Conservation (phyloP, 2,797 vertebrate genomes). For the Valencia hispanica region DNA sequence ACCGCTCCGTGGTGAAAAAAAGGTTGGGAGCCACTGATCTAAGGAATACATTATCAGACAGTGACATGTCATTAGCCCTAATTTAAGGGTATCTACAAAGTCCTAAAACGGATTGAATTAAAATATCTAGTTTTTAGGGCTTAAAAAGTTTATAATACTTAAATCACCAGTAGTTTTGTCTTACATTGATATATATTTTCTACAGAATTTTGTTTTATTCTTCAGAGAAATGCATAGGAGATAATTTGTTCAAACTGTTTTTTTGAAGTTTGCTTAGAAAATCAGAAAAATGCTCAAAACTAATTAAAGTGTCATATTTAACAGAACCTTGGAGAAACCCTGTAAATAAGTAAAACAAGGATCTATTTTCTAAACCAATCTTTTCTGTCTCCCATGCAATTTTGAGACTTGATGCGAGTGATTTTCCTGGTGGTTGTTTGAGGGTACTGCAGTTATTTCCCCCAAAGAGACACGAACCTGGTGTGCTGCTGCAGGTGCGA, state of each 20-base stretch:
- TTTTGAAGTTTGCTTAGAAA: too few relatives aligned
- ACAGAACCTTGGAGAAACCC: not conserved
- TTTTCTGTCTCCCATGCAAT: not conserved
- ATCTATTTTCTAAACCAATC: not conserved
- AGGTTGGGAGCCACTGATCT: too few relatives aligned
- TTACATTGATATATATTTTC: too few relatives aligned
- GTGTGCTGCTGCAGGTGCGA: constrained; percentile 99
- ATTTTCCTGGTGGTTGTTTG: not conserved
- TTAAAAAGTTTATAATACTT: not conserved
- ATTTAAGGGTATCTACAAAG: not conserved
- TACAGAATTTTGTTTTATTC: too few relatives aligned
- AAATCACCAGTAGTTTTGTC: too few relatives aligned
- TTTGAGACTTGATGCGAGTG: not conserved
- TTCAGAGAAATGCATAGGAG: not conserved
- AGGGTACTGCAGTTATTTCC: too few relatives aligned
- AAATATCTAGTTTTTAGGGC: not conserved
- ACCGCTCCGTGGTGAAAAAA: too few relatives aligned
- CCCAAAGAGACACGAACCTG: constrained; percentile 78
- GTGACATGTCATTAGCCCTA: not conserved
- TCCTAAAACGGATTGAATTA: too few relatives aligned
- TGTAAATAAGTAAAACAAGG: not conserved
- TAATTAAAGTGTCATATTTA: too few relatives aligned
- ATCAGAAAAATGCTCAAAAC: too few relatives aligned
- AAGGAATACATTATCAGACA: not conserved
- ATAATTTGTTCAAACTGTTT: not conserved